Evolutionary conservation across 2,113 vertebrate genomes (phyloP).

Genomic region (Holacanthus passer): DNA sequence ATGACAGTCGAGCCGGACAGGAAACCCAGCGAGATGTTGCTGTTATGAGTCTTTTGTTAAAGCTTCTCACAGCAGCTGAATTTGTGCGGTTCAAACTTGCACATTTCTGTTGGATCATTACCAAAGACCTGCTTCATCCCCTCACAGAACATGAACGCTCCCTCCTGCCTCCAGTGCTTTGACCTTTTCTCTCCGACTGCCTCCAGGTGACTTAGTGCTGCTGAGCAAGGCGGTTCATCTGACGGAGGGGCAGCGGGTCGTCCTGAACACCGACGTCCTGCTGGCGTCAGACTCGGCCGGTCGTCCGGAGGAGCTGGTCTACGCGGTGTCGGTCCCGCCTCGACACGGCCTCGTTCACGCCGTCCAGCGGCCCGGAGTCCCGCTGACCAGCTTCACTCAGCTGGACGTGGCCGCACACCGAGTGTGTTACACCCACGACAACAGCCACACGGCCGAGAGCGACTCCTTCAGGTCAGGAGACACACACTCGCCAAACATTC

Average conservation of each 20-base stretch:
- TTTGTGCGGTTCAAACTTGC: no score
- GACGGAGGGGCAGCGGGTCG: constrained; percentile 92
- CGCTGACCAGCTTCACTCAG: constrained; percentile 88
- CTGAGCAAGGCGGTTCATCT: constrained; percentile 90
- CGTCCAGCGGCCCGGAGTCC: constrained; percentile 88
- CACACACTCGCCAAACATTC: no score
- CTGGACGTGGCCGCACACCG: constrained; percentile 92
- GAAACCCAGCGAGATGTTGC: no score
- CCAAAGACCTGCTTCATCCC: no score
- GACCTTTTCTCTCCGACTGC: background rate
- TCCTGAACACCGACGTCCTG: constrained; percentile 95
- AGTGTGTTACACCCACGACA: constrained; percentile 88
- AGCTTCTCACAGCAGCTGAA: no score
- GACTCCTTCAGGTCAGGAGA: constrained; percentile 88
- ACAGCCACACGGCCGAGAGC: constrained; percentile 81
- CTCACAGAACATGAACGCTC: background rate
- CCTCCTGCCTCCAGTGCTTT: background rate
- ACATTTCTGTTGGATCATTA: no score
- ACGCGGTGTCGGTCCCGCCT: constrained; percentile 88
- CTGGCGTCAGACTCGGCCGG: constrained; percentile 91
- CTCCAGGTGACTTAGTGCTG: constrained; percentile 91
- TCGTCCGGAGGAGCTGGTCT: constrained; percentile 92
- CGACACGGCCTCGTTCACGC: constrained; percentile 91
- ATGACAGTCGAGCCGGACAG: no score
- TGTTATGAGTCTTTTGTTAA: no score